Evolutionary conservation across 1,140 invertebrate genomes (phyloP).

Genomic region (Scaptomyza pallida): DNA sequence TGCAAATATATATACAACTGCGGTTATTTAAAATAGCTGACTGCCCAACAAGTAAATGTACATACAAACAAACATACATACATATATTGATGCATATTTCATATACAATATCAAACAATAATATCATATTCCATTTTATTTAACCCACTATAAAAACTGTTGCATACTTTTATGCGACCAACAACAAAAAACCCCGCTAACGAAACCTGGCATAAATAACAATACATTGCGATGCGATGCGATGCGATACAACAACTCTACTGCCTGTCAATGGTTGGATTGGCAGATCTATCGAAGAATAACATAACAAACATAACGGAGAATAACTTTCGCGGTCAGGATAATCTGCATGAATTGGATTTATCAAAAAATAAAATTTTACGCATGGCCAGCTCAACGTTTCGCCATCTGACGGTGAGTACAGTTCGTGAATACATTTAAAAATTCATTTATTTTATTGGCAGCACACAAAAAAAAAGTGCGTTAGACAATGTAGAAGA

Average conservation of each 20-base stretch:
- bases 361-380: constrained; percentile 92
- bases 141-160: constrained; percentile 30
- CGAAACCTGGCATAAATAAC: constrained; percentile 19
- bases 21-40: constrained; percentile 24
- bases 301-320: constrained; percentile 90
- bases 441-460: not conserved
- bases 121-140: constrained; percentile 24
- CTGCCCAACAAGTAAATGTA: constrained; percentile 17
- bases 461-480: not conserved
- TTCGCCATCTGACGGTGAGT: constrained; percentile 87
- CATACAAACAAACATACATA: too few relatives aligned
- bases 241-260: constrained; percentile 14
- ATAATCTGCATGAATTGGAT: constrained; percentile 91
- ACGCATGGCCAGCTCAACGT: constrained; percentile 90
- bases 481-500: not conserved
- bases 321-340: constrained; percentile 91
- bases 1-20: constrained; percentile 33
- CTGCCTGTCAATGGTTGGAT: constrained; percentile 16
- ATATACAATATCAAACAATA: constrained; percentile 9
- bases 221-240: too few relatives aligned
- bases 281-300: constrained; percentile 89
- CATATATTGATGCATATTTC: constrained; percentile 1
- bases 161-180: constrained; percentile 23
- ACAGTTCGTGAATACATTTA: too few relatives aligned
- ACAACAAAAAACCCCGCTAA: constrained; percentile 16